phyloP scores from a whole-genome alignment of 64 coral and sea anemone genomes.

The Cladopsammia gracilis region DNA sequence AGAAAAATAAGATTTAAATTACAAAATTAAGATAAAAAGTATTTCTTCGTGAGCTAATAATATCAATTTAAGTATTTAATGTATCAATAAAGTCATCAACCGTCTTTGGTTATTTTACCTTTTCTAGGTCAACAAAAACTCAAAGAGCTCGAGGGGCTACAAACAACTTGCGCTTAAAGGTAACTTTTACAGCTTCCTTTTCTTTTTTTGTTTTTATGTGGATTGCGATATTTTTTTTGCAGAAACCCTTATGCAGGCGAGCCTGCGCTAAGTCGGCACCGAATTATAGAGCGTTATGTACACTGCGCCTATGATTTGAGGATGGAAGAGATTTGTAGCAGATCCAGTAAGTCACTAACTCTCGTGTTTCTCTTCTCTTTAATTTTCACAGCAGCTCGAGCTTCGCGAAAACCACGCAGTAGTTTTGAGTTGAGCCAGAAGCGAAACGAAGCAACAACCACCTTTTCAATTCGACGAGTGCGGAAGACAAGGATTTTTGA shows the following conservation, averaged over 20 bases:
- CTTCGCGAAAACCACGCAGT: slow-evolving; percentile 86
- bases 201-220: background rate
- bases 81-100: too few species aligned
- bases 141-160: slow-evolving; percentile 83
- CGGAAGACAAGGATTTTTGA: background rate
- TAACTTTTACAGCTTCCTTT: background rate
- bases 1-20: too few species aligned
- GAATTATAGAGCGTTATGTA: too few species aligned
- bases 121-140: slow-evolving; percentile 81
- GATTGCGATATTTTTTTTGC: background rate
- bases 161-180: slow-evolving; percentile 89
- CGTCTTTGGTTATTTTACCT: background rate
- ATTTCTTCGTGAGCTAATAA: too few species aligned
- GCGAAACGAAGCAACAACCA: background rate
- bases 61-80: too few species aligned
- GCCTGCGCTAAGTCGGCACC: too few species aligned
- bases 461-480: background rate
- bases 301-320: too few species aligned
- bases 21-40: too few species aligned
- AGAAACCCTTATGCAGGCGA: background rate
- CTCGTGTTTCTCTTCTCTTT: background rate
- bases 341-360: background rate
- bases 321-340: too few species aligned
- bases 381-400: slow-evolving; percentile 76
- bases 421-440: slow-evolving; percentile 51